These are phyloP conservation scores for Gadus macrocephalus DNA, from an alignment of 2,113 vertebrate genomes.

Conservation along the genomic window DNA sequence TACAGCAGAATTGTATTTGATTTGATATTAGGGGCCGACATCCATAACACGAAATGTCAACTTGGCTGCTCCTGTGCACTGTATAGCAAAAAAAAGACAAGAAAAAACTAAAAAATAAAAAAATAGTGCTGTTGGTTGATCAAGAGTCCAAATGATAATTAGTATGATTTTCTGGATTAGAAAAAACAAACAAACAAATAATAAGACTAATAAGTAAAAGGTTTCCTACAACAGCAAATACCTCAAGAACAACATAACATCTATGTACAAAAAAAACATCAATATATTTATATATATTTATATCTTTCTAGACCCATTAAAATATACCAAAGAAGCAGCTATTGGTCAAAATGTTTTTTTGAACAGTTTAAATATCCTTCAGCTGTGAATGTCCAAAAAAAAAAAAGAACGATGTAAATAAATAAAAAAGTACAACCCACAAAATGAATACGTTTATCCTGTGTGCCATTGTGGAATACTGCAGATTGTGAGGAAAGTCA, in stretches of 20 bases:
- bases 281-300: constrained; percentile 48
- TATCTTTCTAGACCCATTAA: constrained; percentile 70
- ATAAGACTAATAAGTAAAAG: constrained; percentile 73
- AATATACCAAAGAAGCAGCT: constrained; percentile 87
- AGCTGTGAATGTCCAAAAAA: constrained; percentile 65
- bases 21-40: constrained; percentile 63
- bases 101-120: constrained; percentile 11
- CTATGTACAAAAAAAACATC: constrained; percentile 73
- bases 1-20: constrained; percentile 72
- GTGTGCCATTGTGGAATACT: constrained; percentile 72
- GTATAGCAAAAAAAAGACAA: constrained; percentile 35
- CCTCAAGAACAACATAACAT: constrained; percentile 71
- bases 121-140: constrained; percentile 67
- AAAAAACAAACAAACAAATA: constrained; percentile 63
- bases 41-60: constrained; percentile 58
- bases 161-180: constrained; percentile 68
- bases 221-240: constrained; percentile 68
- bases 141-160: constrained; percentile 62
- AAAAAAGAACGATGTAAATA: constrained; percentile 53
- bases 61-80: constrained; percentile 37
- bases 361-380: constrained; percentile 77
- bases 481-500: constrained; percentile 62
- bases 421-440: constrained; percentile 54
- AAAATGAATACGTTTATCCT: constrained; percentile 54
- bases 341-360: constrained; percentile 75